A percentile compares a stretch with the other conserved stretches of the same genome.
These are phyloP conservation scores for Agonum fuliginosum DNA, from an alignment of 2,888 invertebrate genomes.

Conservation along the genomic window DNA sequence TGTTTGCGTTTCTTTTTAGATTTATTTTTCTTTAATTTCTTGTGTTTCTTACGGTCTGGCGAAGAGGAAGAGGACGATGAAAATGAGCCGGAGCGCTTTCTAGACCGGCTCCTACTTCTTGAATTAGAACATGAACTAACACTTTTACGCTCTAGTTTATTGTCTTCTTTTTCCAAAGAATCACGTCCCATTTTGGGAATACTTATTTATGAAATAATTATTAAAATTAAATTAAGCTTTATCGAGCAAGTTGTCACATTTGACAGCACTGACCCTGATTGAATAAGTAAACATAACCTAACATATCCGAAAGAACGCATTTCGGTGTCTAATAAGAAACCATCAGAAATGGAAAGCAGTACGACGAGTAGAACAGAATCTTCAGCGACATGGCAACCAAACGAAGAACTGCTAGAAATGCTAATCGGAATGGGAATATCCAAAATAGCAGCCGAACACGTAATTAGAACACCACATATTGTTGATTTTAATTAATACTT, in stretches of 20 bases:
- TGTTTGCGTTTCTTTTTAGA: slow-evolving; percentile 7
- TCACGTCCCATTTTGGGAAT: neutral
- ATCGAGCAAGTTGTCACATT: neutral
- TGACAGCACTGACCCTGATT: slow-evolving; percentile 13
- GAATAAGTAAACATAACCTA: slow-evolving; percentile 43
- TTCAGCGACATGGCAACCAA: slow-evolving; percentile 68
- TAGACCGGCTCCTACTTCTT: neutral
- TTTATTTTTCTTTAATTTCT: slow-evolving; percentile 50
- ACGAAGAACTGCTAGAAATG: slow-evolving; percentile 69
- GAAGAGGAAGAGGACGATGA: slow-evolving; percentile 74
- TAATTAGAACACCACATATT: slow-evolving; percentile 63
- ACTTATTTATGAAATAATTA: neutral
- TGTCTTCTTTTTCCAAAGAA: neutral
- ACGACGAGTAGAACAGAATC: slow-evolving; percentile 48
- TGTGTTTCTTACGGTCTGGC: slow-evolving; percentile 58
- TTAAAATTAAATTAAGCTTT: neutral
- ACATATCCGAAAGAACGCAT: slow-evolving; percentile 32
- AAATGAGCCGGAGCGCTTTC: slow-evolving; percentile 73
- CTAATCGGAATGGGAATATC: slow-evolving; percentile 73
- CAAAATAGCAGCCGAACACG: slow-evolving; percentile 71
- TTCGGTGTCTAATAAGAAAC: neutral
- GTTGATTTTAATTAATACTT: slow-evolving; percentile 59
- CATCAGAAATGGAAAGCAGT: slow-evolving; percentile 51
- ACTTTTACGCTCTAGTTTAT: slow-evolving; percentile 9
- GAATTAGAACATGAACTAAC: neutral